Base-by-base conservation (phyloP, 2,113 vertebrate genomes). In the Hoplias malabaricus region DNA sequence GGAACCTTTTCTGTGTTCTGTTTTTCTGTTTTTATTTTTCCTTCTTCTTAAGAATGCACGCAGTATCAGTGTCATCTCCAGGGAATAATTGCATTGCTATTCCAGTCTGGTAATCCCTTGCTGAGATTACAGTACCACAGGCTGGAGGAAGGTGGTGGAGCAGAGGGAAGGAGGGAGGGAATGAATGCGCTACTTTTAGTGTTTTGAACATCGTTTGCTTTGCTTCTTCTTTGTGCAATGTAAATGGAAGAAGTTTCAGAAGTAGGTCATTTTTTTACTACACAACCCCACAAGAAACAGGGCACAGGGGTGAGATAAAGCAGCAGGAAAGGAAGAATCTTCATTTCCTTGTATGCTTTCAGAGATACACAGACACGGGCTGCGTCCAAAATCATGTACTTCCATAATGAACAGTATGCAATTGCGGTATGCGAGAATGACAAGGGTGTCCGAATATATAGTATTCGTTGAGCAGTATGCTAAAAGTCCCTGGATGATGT, bases 81-180 rank as follows among this genome's bases (percentile, higher is more conserved):
- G 23, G 43, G 29, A 50, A 63, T 63, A 75, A 69, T 77, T 77
- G 74, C 74, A 69, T 43, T 46, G 38, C 74, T 68, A 23, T 69
- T 59, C 63, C 63, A 43, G 65, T 76, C 36, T 19, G 53, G 62
- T 76, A 68, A 76, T 77, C 74, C 65, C 53, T 77, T 4, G 10
- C 48, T 23, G n/a, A 59, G 65, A 69, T 77, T 77, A 56, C 53
- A 46, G 74, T 43, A 77, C 19, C 27, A 13, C 23, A 46, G 38
- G 11, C n/a, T 43, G 53, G 40, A 57, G 56, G 31, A 5, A 9
- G 11, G 29, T 43, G 53, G 40, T 68, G 56, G 31, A 5, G 36
- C n/a, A 23, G 48, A 27, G 25, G 27, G 38, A 34, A 31, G 29
- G 31, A 16, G 11, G 27, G 12, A 46, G 48, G 36, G n/a, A n/a